Evolutionary conservation across 2,888 invertebrate genomes (phyloP), one percentile per base, ranked within the genome.

Genomic region (Bembecia ichneumoniformis): DNA sequence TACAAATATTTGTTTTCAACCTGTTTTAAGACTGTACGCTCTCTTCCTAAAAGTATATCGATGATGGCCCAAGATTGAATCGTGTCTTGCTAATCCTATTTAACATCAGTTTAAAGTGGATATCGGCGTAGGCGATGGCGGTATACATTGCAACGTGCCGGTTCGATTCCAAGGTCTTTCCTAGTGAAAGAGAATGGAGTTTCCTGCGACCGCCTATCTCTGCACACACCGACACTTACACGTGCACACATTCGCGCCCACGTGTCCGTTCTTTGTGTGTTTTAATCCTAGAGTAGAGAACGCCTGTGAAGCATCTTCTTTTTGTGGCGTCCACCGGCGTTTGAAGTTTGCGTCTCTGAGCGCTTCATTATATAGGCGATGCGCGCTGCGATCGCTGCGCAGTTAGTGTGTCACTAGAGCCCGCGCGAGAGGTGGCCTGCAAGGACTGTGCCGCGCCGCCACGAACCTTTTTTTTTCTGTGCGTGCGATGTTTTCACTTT

Each of bases 111-210:
- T 67, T 72, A 74, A 77, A 80, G 83, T 82, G 80, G 76, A 82
- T 77, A 82, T 76, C 66, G 69, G 82, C 81, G 84, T 86, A 83
- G 84, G 84, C 84, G 83, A 83, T 78, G 77, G 81, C 80, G 80
- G 82, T 83, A 82, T 75, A 80, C 83, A 82, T 83, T 84, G 84
- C 86, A 84, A 82, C 82, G 82, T 82, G 82, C 82, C 82, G 82
- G 82, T 83, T 84, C 80, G 75, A 77, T 82, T 76, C 87, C 87
- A 87, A 88, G 87, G 87, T 84, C 87, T 87, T 88, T 88, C 87
- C 87, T 87, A 80, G 84, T 87, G 87, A 86, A 88, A 87, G 87
- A 88, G 87, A 88, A 87, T 84, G 87, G 87, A 79, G 87, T 87
- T 87, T 88, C 87, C 87, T 87, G 87, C 84, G 86, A 69, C 81